phyloP scores from a whole-genome alignment of 1,140 invertebrate species.

The Pseudomyrmex dendroicus region DNA sequence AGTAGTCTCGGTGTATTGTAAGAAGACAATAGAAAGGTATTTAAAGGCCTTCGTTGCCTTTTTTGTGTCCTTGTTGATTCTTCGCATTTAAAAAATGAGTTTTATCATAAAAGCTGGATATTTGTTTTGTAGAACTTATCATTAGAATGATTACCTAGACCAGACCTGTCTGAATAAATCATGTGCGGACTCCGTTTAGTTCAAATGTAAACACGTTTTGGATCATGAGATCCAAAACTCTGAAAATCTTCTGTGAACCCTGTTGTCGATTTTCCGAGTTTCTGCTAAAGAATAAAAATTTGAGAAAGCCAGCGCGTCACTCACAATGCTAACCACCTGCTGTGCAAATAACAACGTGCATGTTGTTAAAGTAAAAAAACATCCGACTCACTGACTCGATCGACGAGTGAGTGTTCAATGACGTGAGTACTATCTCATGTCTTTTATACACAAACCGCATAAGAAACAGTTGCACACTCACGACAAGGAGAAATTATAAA shows the following conservation, averaged over 20 bases:
- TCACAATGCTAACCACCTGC: constrained; percentile 64
- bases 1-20: no score
- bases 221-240: not conserved
- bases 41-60: no score
- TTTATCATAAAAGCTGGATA: no score
- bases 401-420: constrained; percentile 36
- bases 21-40: no score
- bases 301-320: constrained; percentile 64
- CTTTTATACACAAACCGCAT: constrained; percentile 2
- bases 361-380: constrained; percentile 44
- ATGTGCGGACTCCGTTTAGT: not conserved
- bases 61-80: no score
- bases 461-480: constrained; percentile 21
- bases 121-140: no score
- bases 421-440: constrained; percentile 14
- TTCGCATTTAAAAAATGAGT: no score
- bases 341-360: constrained; percentile 67
- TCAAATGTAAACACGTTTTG: no score
- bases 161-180: constrained; percentile 43
- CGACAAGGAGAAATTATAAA: constrained; percentile 22
- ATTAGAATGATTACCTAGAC: constrained; percentile 53
- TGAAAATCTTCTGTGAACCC: not conserved
- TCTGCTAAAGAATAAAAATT: constrained; percentile 72
- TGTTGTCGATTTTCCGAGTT: constrained; percentile 46
- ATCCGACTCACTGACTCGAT: constrained; percentile 35